phyloP scores from a whole-genome alignment of 1,140 invertebrate species.

The Lepidurus couesii region DNA sequence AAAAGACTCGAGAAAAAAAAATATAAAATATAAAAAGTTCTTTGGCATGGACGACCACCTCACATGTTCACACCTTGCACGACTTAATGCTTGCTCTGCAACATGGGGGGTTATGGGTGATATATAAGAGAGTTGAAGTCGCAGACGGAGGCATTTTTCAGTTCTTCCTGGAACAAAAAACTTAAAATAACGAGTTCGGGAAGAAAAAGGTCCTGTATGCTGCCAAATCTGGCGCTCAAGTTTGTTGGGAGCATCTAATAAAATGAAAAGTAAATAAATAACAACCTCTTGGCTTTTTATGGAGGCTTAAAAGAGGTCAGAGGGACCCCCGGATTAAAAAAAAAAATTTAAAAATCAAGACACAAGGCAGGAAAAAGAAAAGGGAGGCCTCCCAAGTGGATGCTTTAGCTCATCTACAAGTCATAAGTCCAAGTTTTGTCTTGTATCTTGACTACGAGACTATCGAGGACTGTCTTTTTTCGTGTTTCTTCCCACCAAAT shows the following conservation, averaged over 20 bases:
- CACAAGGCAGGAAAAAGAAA: background rate
- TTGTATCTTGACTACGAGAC: background rate
- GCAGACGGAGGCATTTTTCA: background rate
- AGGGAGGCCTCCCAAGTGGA: background rate
- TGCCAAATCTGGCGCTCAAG: too few relatives aligned
- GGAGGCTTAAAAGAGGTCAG: background rate
- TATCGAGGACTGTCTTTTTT: background rate
- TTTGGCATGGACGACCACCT: constrained; percentile 10
- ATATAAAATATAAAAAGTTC: background rate
- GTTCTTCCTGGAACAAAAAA: background rate
- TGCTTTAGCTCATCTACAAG: background rate
- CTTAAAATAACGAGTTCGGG: background rate
- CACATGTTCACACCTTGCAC: constrained; percentile 8
- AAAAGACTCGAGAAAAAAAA: background rate
- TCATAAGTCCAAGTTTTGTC: background rate
- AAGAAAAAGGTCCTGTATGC: background rate
- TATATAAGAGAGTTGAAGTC: constrained; percentile 16
- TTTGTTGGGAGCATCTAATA: too few relatives aligned
- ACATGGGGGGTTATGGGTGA: constrained; percentile 7
- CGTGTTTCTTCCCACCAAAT: background rate
- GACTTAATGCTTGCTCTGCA: constrained; percentile 14
- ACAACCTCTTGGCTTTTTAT: too few relatives aligned
- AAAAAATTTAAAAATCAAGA: background rate
- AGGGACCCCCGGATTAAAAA: background rate
- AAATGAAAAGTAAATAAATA: too few relatives aligned